phyloP scores from a whole-genome alignment of 2,888 invertebrate species.

The Agrotis ipsilon region DNA sequence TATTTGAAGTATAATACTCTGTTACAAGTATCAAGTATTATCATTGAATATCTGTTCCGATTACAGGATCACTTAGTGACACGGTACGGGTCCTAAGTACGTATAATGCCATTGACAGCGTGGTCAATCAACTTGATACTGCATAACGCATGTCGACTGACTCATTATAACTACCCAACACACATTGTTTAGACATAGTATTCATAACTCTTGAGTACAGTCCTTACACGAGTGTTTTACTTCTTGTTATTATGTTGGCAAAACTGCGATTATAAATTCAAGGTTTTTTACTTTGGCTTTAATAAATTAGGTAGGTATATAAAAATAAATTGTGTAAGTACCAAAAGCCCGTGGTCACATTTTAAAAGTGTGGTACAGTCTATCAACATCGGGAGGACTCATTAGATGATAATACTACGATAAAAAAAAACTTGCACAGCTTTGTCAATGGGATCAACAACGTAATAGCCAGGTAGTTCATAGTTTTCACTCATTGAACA shows the following conservation, averaged over 20 bases:
- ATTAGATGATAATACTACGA: too few species aligned
- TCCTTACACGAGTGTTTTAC: background rate
- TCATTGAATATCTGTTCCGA: slow-evolving; percentile 40
- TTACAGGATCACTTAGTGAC: slow-evolving; percentile 42
- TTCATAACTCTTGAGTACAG: slow-evolving; percentile 47
- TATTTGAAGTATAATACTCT: background rate
- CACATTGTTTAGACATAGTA: slow-evolving; percentile 60
- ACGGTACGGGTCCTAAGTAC: slow-evolving; percentile 40
- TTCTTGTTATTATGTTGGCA: background rate
- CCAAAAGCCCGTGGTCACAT: too few species aligned
- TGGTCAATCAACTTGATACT: slow-evolving; percentile 65
- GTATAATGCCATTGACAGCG: slow-evolving; percentile 62
- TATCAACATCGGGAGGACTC: too few species aligned
- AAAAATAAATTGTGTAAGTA: too few species aligned
- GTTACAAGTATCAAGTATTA: slow-evolving; percentile 35
- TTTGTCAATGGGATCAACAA: too few species aligned
- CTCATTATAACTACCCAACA: slow-evolving; percentile 50
- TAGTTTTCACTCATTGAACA: too few species aligned
- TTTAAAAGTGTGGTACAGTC: too few species aligned
- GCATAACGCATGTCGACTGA: slow-evolving; percentile 55
- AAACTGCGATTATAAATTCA: background rate
- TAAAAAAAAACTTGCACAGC: too few species aligned
- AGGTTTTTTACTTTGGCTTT: too few species aligned
- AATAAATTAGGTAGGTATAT: too few species aligned
- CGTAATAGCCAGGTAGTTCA: too few species aligned